Evolutionary conservation across 1,140 invertebrate species (phyloP), one percentile per base, ranked within the genome.

Genomic region (Aphelinus certus): DNA sequence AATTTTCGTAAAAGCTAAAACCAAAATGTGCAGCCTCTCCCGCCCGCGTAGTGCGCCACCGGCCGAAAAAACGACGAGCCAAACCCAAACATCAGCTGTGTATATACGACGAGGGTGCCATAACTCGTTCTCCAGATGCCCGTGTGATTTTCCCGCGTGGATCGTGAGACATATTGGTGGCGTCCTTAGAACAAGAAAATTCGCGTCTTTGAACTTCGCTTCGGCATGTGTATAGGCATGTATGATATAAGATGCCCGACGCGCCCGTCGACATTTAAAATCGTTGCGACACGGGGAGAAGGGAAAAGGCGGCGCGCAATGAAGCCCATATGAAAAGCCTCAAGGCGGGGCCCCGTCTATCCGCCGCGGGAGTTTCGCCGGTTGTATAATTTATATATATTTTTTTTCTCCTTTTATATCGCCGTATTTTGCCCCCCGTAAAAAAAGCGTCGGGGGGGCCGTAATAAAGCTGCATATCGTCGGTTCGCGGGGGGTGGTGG

Each of bases 391-490:
- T 84, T 83, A 83, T 84, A 26, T 26, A 26, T 26, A 26, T 26
- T 26, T 26, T 26, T 26, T 26, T 26, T 26, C 26, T 26, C 84
- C 83, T 80, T 82, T 86, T 82, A 78, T 82, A 79, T 79, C 82
- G 79, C 79, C 80, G 80, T 85, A 83, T 83, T 85, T 82, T 81
- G 83, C 83, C 83, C 26, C 26, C 70, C 51, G 61, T 64, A 84
- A 84, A 84, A 85, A 85, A 85, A 85, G 82, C 82, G 81, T 80
- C 79, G 78, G 79, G 9, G 9, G 85, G 9, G 85, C 82, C 82
- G 85, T 87, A 87, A 84, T 86, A 86, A 84, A 86, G 82, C 81
- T 81, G 84, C 84, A 86, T 87, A 86, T 84, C 84, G 83, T 81
- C 78, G 51, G 66, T 26, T 43, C 7, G 55, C 42, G 43, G 45